Evolutionary conservation across 2,797 vertebrate genomes (phyloP), one percentile per base, ranked within the genome.

Genomic region (Pelochelys cantorii): DNA sequence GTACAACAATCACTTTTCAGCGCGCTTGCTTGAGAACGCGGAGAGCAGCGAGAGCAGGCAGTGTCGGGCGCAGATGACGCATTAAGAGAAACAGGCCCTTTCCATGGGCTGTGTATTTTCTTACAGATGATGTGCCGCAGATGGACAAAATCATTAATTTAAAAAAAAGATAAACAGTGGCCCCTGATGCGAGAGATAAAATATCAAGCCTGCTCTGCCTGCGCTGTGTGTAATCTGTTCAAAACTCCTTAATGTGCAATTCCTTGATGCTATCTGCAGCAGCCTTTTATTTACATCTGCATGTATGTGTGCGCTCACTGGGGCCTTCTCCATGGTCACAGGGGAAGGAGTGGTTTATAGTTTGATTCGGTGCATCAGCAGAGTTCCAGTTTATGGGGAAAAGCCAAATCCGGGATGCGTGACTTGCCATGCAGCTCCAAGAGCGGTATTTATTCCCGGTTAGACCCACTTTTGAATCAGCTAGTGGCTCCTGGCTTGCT

Each of bases 221-320:
- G 84, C 20, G 85, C 93, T 78, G 94, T 1, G 65, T 74, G 87
- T 52, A 88, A 87, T 95, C 84, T 1, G 74, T 94, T 80, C 62
- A 85, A 34, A 96, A 79, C 7, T 83, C 83, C 88, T 96, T 94
- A 85, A 3, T 57, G 65, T 90, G 96, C 90, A 83, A 3, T 86
- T 95, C 77, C 59, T 83, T 6, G 71, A 25, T 85, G 91, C 71
- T 91, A 48, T 93, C 57, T 71, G 56, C 5, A 5, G 84, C 80
- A 93, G 84, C 11, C 92, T 83, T 65, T 9, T n/a, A 54, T 54
- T 54, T 54, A 54, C 14, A 12, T 54, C 11, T 20, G 3, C 7
- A 29, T 4, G 2, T 4, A 2, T 7, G 12, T 42, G 17, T 11
- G 0, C 1, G n/a, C 20, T n/a, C 88, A 20, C 25, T 0, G 0